phyloP scores from a whole-genome alignment of 1,140 invertebrate species.

The Drosophila insularis region DNA sequence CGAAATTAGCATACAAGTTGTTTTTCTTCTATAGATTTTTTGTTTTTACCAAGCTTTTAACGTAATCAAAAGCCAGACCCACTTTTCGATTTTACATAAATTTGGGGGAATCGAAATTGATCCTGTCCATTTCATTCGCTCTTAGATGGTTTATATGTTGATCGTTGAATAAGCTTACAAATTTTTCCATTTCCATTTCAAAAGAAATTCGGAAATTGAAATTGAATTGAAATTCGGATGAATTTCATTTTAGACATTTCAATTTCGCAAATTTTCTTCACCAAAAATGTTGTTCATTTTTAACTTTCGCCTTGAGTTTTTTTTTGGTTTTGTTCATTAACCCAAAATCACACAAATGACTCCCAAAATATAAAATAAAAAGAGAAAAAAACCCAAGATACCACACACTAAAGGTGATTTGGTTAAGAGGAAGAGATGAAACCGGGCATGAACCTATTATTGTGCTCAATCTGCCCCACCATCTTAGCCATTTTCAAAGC shows the following conservation, averaged over 20 bases:
- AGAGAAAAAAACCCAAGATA: slow-evolving; percentile 18
- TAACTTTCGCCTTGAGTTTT: neutral
- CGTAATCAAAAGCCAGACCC: too few relatives aligned
- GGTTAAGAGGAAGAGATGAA: neutral
- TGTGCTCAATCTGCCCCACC: slow-evolving; percentile 18
- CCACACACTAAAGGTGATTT: slow-evolving; percentile 48
- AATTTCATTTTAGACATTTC: neutral
- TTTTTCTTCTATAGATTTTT: too few relatives aligned
- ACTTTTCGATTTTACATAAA: too few relatives aligned
- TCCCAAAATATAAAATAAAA: neutral
- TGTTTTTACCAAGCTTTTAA: too few relatives aligned
- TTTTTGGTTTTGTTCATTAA: slow-evolving; percentile 44
- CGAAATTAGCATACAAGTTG: too few relatives aligned
- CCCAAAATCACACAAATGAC: slow-evolving; percentile 64
- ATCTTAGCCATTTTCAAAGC: slow-evolving; percentile 14
- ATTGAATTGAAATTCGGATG: neutral
- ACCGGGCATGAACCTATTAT: slow-evolving; percentile 51
- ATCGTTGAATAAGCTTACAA: too few relatives aligned
- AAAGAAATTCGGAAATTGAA: too few relatives aligned
- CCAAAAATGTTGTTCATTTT: neutral
- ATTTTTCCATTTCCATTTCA: too few relatives aligned
- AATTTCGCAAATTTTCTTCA: neutral
- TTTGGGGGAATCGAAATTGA: too few relatives aligned
- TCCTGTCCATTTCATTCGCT: too few relatives aligned
- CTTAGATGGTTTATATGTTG: too few relatives aligned